A percentile compares a stretch with the other conserved stretches of the same genome.
These are phyloP conservation scores for Clunio marinus DNA, from an alignment of 2,888 invertebrate species.

Conservation along the genomic window DNA sequence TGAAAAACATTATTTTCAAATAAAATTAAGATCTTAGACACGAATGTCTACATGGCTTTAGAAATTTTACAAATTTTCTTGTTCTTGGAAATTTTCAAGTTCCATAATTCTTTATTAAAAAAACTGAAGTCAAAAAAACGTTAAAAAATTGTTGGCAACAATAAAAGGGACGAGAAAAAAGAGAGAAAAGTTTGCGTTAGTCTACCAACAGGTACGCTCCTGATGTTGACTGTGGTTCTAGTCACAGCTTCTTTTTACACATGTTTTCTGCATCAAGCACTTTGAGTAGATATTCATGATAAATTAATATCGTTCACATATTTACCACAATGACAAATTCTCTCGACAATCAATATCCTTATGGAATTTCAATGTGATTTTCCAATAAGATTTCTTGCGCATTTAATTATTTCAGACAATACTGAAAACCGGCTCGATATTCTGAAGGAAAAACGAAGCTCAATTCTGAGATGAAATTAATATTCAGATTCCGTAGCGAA, in stretches of 20 bases:
- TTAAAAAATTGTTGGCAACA: slow-evolving; percentile 29
- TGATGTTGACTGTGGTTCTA: background rate
- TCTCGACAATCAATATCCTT: slow-evolving; percentile 31
- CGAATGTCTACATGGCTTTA: no score
- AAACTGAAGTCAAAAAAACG: slow-evolving; percentile 35
- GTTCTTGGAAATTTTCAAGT: background rate
- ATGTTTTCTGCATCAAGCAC: slow-evolving; percentile 13
- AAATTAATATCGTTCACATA: slow-evolving; percentile 29
- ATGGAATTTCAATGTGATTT: slow-evolving; percentile 29
- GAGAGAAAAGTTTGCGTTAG: slow-evolving; percentile 23
- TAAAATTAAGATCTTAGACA: no score
- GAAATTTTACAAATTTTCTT: no score
- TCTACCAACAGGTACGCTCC: slow-evolving; percentile 37
- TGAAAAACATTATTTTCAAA: no score
- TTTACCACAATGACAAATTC: slow-evolving; percentile 15
- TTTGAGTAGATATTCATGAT: slow-evolving; percentile 13
- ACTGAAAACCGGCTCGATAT: background rate
- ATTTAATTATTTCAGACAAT: slow-evolving; percentile 24
- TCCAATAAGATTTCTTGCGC: background rate
- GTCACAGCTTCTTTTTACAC: slow-evolving; percentile 26
- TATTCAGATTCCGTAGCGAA: slow-evolving; percentile 29
- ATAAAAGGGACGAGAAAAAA: slow-evolving; percentile 21
- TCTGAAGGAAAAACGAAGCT: background rate
- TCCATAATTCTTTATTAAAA: slow-evolving; percentile 35
- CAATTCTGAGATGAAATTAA: no score